Conservation (phyloP, 2,797 vertebrate genomes). For the Xerus rutilus region DNA sequence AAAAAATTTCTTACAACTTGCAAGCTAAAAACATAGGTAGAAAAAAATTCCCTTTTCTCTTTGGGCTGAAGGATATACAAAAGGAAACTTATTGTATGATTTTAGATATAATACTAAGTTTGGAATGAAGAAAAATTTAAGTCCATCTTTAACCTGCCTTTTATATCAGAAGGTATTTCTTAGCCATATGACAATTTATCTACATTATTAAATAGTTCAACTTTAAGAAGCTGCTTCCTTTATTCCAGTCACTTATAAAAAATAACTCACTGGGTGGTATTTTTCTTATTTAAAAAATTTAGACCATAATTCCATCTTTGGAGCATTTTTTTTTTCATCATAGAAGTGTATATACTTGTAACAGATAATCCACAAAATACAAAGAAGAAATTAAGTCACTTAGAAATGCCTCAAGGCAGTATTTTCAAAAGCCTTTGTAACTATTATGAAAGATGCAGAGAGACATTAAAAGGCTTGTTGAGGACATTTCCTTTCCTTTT, state of each 20-base stretch:
- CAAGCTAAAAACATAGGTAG: neutral
- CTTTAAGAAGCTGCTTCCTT: slow-evolving; percentile 46
- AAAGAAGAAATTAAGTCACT: slow-evolving; percentile 68
- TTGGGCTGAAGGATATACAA: neutral
- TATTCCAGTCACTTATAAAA: slow-evolving; percentile 56
- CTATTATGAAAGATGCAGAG: slow-evolving; percentile 72
- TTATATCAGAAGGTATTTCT: slow-evolving; percentile 62
- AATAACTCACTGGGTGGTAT: slow-evolving; percentile 64
- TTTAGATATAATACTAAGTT: neutral
- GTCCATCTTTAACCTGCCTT: slow-evolving; percentile 41
- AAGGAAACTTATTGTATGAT: neutral
- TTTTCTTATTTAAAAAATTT: slow-evolving; percentile 57
- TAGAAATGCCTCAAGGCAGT: slow-evolving; percentile 55
- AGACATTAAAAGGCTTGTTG: slow-evolving; percentile 79
- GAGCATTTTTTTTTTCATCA: slow-evolving; percentile 65
- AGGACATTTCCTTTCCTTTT: slow-evolving; percentile 75
- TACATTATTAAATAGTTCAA: slow-evolving; percentile 38
- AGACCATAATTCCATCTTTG: slow-evolving; percentile 52
- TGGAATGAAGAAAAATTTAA: slow-evolving; percentile 32
- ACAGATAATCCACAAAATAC: slow-evolving; percentile 59
- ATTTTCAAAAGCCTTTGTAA: slow-evolving; percentile 64
- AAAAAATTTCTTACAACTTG: slow-evolving; percentile 5
- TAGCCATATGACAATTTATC: neutral
- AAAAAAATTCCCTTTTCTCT: neutral
- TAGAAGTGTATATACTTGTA: slow-evolving; percentile 55